phyloP scores from a whole-genome alignment of 2,113 vertebrate genomes.

The Cebus imitator region DNA sequence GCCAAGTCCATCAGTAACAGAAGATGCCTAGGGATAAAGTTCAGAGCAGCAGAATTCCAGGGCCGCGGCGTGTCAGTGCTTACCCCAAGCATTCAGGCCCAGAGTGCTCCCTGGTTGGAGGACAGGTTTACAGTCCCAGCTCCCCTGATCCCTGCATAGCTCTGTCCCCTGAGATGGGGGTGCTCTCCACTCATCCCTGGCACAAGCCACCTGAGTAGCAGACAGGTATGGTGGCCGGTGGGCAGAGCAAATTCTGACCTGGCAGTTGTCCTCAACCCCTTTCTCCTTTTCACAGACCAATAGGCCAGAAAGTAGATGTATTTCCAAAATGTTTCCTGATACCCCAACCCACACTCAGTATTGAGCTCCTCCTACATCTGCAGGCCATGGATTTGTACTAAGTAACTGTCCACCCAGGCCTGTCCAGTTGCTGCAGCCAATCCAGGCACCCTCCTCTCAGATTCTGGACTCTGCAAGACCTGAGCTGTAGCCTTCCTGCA shows the following conservation, averaged over 20 bases:
- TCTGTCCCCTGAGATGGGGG: neutral
- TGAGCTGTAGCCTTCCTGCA: neutral
- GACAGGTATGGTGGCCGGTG: neutral
- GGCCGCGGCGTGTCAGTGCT: fast-evolving
- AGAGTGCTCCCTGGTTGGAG: neutral
- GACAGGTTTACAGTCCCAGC: neutral
- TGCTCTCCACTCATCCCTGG: neutral
- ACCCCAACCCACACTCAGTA: fast-evolving
- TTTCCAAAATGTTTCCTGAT: neutral
- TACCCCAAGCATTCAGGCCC: neutral
- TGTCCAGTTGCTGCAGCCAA: neutral
- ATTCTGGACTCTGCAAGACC: neutral
- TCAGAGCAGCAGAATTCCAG: neutral
- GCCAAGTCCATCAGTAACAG: neutral
- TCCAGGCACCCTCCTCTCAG: neutral
- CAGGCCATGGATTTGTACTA: neutral
- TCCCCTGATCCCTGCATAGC: neutral
- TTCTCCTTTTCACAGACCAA: neutral
- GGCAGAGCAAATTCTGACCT: neutral
- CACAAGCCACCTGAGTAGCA: no score
- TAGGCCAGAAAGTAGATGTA: neutral
- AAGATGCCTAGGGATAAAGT: neutral
- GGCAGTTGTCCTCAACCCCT: no score
- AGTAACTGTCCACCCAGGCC: neutral
- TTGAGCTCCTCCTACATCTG: neutral